Base-by-base conservation (phyloP, 2,888 invertebrate species). In the Chymomyza fuscimana region DNA sequence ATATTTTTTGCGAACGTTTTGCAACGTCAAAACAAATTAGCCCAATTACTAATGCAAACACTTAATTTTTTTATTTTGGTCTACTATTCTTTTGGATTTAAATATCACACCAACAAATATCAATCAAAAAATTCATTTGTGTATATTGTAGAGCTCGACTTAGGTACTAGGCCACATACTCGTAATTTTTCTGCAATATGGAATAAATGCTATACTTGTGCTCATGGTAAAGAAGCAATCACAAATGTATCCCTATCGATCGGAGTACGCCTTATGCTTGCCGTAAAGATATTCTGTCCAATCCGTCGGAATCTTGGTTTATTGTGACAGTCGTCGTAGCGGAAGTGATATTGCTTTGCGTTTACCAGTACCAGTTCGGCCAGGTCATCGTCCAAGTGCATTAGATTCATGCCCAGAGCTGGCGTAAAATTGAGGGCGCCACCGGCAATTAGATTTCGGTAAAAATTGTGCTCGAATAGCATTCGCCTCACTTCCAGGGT, bases 311-410 rank as follows among this genome's bases (percentile, higher is more conserved):
- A 62, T 6, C 5, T 16, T 16, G 2, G 7, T 6, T 5, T 62
- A 46, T 46, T 62, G n/a, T 62, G 62, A 10, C 62, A 62, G 32
- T 16, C 62, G n/a, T n/a, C n/a, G n/a, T n/a, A n/a, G n/a, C n/a
- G n/a, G n/a, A n/a, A n/a, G n/a, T n/a, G n/a, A n/a, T n/a, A n/a
- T n/a, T n/a, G n/a, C n/a, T n/a, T n/a, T n/a, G n/a, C n/a, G 40
- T 46, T 62, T 16, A 62, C 5, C 2, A 46, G 25, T 10, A 15
- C 51, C 29, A 51, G 32, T 6, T 29, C 4, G 0, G 52, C 63
- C 15, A 50, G n/a, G 22, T 19, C 50, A 3, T 4, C 4, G 40
- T 19, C 25, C 63, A 51, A 52, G 0, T 1, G 5, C n/a, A 63
- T 9, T 5, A 52, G 25, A 3, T 51, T 51, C 63, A 63, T 63